phyloP scores from a whole-genome alignment of 1,140 invertebrate species.

The Tetragonula clypearis region DNA sequence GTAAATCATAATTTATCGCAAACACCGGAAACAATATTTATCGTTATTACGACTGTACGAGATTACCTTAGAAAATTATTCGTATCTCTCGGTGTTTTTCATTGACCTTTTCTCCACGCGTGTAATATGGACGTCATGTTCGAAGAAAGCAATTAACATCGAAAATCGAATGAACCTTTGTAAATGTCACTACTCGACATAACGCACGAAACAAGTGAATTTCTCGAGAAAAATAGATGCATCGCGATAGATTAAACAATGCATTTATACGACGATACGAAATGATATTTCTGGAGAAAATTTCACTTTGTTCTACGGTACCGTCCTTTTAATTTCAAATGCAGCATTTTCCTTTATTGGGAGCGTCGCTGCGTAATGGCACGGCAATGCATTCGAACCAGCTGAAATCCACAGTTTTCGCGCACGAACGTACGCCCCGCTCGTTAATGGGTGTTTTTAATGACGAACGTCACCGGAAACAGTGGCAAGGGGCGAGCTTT shows the following conservation, averaged over 20 bases:
- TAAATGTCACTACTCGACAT: background rate
- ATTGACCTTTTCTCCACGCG: background rate
- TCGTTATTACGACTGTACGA: background rate
- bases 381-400: background rate
- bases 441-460: slow-evolving; percentile 31
- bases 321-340: background rate
- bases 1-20: slow-evolving; percentile 9
- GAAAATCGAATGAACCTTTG: background rate
- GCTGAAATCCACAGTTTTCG: slow-evolving; percentile 9
- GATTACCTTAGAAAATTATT: slow-evolving; percentile 28
- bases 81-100: slow-evolving; percentile 16
- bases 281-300: background rate
- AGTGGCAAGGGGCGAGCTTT: slow-evolving; percentile 29
- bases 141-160: background rate
- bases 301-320: background rate
- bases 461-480: slow-evolving; percentile 36
- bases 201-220: background rate
- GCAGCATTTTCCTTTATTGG: background rate
- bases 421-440: background rate
- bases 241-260: background rate
- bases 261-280: background rate
- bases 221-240: background rate
- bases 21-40: slow-evolving; percentile 38
- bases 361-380: background rate
- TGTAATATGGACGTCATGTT: background rate